Conservation (phyloP, 2,888 invertebrate genomes). For the Ormyrus pomaceus region DNA sequence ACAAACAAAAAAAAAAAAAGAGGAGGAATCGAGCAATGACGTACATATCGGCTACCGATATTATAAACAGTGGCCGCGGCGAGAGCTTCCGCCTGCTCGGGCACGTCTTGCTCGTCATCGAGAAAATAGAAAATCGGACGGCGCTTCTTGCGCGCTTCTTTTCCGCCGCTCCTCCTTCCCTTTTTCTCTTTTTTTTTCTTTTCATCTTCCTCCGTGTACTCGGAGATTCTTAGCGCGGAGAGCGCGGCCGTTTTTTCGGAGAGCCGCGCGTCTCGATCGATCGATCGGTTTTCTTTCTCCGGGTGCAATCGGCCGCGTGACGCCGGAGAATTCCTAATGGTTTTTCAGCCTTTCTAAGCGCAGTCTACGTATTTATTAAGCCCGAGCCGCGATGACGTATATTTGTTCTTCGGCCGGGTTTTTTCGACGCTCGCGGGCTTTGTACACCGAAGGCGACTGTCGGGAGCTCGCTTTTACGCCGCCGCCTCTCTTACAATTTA, state of each 20-base stretch:
- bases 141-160: too few relatives aligned
- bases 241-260: too few relatives aligned
- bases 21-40: constrained; percentile 12
- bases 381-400: neutral
- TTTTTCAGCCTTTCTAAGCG: neutral
- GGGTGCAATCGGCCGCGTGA: constrained; percentile 20
- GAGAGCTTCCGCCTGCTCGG: constrained; percentile 17
- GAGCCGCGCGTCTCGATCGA: too few relatives aligned
- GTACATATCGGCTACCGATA: constrained; percentile 37
- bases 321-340: constrained; percentile 32
- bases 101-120: constrained; percentile 28
- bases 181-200: neutral
- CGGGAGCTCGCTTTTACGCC: too few relatives aligned
- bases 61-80: constrained; percentile 27
- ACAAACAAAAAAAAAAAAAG: neutral
- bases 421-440: neutral
- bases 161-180: constrained; percentile 1
- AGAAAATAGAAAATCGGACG: constrained; percentile 26
- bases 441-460: too few relatives aligned
- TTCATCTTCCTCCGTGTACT: neutral
- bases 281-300: constrained; percentile 5
- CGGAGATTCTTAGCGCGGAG: too few relatives aligned
- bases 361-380: too few relatives aligned
- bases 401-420: neutral
- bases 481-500: too few relatives aligned